phyloP scores from a whole-genome alignment of 2,113 vertebrate species.

The Boleophthalmus pectinirostris region DNA sequence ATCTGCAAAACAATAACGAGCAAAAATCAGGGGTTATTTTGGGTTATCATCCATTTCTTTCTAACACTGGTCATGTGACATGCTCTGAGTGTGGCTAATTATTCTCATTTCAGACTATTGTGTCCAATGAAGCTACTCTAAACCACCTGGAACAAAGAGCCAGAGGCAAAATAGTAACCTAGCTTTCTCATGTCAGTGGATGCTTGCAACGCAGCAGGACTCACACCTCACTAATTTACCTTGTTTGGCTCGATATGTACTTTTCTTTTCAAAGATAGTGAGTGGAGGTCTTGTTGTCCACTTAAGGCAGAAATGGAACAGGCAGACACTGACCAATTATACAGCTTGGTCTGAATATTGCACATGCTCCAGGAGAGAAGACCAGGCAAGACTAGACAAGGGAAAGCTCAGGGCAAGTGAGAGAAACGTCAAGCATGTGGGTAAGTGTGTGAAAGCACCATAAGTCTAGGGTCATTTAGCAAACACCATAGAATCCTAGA shows the following conservation, averaged over 20 bases:
- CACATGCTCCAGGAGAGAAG: conserved; percentile 8
- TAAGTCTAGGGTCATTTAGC: neutral
- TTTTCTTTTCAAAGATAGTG: neutral
- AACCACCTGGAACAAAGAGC: conserved; percentile 45
- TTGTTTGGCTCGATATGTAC: conserved; percentile 4
- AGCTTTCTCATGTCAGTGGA: conserved; percentile 34
- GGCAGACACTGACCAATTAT: conserved; percentile 2
- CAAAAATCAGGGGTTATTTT: neutral
- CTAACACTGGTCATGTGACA: conserved; percentile 2
- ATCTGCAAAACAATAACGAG: neutral
- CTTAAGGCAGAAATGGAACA: conserved; percentile 8
- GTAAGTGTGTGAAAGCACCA: neutral
- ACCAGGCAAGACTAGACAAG: neutral
- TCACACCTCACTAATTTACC: conserved; percentile 3
- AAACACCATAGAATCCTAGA: neutral
- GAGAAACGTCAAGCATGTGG: conserved; percentile 1
- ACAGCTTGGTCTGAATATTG: neutral
- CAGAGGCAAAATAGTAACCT: conserved; percentile 26
- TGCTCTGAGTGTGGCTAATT: conserved; percentile 45
- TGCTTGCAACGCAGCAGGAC: conserved; percentile 11
- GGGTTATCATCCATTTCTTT: neutral
- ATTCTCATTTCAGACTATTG: conserved; percentile 32
- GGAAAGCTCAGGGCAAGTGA: neutral
- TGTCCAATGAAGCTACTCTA: conserved; percentile 32
- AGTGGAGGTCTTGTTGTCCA: neutral